Percentiles rank a stretch among this genome's conserved stretches.
These are phyloP conservation scores for Propsilocerus akamusi DNA, from an alignment of 1,140 invertebrate genomes.

Conservation along the genomic window DNA sequence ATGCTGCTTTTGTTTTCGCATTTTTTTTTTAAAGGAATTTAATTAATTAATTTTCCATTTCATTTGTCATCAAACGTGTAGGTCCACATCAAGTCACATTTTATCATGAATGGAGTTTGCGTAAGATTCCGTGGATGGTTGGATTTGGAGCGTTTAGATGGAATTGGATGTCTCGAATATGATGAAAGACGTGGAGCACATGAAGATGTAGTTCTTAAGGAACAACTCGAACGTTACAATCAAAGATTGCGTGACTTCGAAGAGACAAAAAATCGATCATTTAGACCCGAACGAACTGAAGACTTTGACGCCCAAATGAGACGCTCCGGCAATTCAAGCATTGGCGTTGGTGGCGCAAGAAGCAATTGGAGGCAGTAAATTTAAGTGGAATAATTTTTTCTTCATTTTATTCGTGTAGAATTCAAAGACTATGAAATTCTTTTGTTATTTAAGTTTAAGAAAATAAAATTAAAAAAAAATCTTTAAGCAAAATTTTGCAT, in stretches of 20 bases:
- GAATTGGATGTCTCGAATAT: conserved; percentile 80
- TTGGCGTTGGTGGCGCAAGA: no score
- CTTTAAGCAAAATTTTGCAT: no score
- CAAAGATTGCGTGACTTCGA: conserved; percentile 31
- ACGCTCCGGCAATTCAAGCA: no score
- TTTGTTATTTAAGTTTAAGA: no score
- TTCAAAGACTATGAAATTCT: no score
- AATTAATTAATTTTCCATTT: conserved; percentile 3
- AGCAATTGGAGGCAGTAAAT: no score
- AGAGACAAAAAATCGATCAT: background rate
- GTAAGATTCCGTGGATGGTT: conserved; percentile 89
- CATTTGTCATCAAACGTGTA: conserved; percentile 18
- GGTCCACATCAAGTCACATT: conserved; percentile 82
- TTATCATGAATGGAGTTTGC: conserved; percentile 97
- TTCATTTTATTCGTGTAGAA: no score
- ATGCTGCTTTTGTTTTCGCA: background rate
- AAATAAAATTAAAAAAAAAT: no score
- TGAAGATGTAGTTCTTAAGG: conserved; percentile 69
- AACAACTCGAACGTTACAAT: conserved; percentile 84
- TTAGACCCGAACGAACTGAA: background rate
- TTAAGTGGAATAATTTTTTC: no score
- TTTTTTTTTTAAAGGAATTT: background rate
- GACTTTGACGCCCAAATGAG: no score
- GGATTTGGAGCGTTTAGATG: conserved; percentile 85
- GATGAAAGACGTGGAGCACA: conserved; percentile 68